A percentile compares a stretch with the other conserved stretches of the same genome.
Evolutionary conservation across 30 jellyfish, hydroid and myxozoan species (phyloP).

Genomic region (Cassiopea andromeda): DNA sequence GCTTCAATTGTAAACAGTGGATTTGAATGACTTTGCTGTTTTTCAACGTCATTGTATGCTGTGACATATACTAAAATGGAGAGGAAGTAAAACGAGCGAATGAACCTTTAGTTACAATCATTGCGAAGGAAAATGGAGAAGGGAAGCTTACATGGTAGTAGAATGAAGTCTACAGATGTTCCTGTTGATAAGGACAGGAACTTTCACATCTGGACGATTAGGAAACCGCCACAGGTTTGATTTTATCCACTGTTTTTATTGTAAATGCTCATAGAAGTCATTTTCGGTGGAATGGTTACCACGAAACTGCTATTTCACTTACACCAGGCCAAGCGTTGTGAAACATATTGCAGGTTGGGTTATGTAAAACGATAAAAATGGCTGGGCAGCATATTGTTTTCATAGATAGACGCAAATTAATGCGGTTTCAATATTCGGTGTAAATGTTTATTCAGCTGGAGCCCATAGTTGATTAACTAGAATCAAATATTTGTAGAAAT

Average conservation of each 20-base stretch:
- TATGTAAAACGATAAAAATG: neutral
- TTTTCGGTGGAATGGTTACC: too few relatives aligned
- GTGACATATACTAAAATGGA: neutral
- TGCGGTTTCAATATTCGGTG: neutral
- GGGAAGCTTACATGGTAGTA: neutral
- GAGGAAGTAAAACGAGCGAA: conserved; percentile 4
- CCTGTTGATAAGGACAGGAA: neutral
- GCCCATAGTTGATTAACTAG: neutral
- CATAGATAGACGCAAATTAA: neutral
- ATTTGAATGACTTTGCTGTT: neutral
- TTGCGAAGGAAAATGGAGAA: neutral
- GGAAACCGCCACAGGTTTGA: conserved; percentile 1
- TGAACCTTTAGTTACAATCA: neutral
- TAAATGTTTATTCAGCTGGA: neutral
- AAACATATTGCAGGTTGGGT: neutral
- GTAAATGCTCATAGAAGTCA: neutral
- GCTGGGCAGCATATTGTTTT: neutral
- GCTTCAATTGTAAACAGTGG: neutral
- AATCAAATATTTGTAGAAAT: neutral
- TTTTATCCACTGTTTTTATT: neutral
- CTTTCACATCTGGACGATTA: neutral
- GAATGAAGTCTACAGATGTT: neutral
- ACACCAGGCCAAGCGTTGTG: neutral
- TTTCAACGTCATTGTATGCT: neutral
- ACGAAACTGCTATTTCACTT: neutral